Percentiles rank a stretch among this genome's conserved stretches.
These are phyloP conservation scores for Selene dorsalis DNA, from an alignment of 2,797 vertebrate species.

Conservation along the genomic window DNA sequence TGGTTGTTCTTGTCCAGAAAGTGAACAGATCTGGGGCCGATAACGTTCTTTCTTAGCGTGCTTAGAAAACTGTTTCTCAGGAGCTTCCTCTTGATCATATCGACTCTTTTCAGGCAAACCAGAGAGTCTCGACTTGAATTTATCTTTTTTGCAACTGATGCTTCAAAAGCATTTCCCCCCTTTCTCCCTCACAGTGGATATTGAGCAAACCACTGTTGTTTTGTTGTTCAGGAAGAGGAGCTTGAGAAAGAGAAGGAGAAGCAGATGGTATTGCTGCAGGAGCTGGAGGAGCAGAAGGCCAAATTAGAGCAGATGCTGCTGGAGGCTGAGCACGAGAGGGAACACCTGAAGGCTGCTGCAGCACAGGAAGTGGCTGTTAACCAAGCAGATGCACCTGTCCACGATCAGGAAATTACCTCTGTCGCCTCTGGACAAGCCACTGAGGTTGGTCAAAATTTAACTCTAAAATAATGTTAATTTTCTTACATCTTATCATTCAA, in stretches of 20 bases:
- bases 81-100: too few species aligned
- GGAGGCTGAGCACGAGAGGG: constrained; percentile 79
- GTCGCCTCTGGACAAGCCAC: neutral
- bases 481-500: too few species aligned
- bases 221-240: constrained; percentile 82
- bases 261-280: constrained; percentile 88
- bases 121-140: neutral
- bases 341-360: constrained; percentile 66
- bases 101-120: neutral
- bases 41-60: too few species aligned
- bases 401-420: constrained; percentile 46
- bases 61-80: too few species aligned
- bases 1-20: neutral
- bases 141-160: neutral
- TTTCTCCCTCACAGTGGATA: too few species aligned
- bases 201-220: neutral
- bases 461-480: too few species aligned
- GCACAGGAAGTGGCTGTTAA: constrained; percentile 33
- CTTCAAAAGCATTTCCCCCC: neutral
- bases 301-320: constrained; percentile 85
- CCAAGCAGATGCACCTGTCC: constrained; percentile 36
- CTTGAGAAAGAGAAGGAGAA: constrained; percentile 89
- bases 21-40: neutral
- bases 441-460: constrained; percentile 48
- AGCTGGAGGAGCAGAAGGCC: constrained; percentile 87